Percentiles rank a stretch among this genome's conserved stretches.
These are phyloP conservation scores for Pseudomyrmex gracilis DNA, from an alignment of 1,140 invertebrate genomes.

Conservation along the genomic window DNA sequence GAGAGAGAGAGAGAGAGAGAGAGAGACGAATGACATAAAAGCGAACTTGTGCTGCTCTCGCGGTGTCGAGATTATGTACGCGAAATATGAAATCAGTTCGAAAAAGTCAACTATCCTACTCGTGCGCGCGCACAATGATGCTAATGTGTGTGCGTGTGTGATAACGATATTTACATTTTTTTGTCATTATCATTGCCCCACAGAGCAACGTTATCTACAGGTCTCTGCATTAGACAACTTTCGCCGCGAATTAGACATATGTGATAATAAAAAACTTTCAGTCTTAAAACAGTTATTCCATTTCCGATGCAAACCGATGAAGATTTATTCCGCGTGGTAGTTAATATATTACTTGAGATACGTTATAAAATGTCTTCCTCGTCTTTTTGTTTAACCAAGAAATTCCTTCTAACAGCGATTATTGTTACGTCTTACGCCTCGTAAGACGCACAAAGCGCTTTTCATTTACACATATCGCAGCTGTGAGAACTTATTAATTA, in stretches of 20 bases:
- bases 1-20: no score
- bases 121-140: background rate
- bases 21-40: background rate
- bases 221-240: background rate
- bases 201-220: slow-evolving; percentile 5
- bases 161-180: slow-evolving; percentile 34
- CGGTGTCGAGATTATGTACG: background rate
- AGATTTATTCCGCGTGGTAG: no score
- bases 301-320: no score
- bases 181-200: background rate
- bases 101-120: background rate
- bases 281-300: no score
- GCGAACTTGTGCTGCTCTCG: background rate
- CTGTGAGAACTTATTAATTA: slow-evolving; percentile 63
- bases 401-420: no score
- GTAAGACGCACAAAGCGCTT: no score
- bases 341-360: no score
- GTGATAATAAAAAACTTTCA: no score
- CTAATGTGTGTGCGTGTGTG: background rate
- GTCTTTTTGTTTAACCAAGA: no score
- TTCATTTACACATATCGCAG: slow-evolving; percentile 16
- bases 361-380: background rate
- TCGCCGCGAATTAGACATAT: no score
- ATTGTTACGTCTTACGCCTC: background rate
- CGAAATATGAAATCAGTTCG: background rate